Conservation (phyloP, 2,888 invertebrate species). For the Pyrocoelia pectoralis region DNA sequence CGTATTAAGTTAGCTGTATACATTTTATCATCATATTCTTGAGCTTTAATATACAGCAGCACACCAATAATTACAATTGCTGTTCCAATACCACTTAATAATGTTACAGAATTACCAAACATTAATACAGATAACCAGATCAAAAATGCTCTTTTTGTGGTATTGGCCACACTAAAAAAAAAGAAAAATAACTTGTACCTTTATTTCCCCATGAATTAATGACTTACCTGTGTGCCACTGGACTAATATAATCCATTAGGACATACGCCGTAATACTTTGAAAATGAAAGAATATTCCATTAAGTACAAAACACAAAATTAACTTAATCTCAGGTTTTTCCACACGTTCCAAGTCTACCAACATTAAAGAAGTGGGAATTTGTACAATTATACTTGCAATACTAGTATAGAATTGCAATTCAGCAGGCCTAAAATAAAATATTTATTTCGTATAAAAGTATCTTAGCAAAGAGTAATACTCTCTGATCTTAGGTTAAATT, state of each 20-base stretch:
- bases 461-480: no score
- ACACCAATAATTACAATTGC: conserved; percentile 76
- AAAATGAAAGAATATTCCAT: conserved; percentile 80
- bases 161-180: conserved; percentile 76
- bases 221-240: conserved; percentile 77
- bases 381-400: conserved; percentile 76
- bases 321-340: conserved; percentile 62
- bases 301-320: conserved; percentile 68
- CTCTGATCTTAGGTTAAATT: no score
- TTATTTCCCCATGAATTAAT: background rate
- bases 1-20: conserved; percentile 54
- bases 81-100: conserved; percentile 76
- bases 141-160: conserved; percentile 78
- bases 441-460: no score
- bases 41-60: conserved; percentile 76
- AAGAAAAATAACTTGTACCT: background rate
- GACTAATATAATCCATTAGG: conserved; percentile 81
- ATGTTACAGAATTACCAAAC: conserved; percentile 78
- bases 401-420: conserved; percentile 81
- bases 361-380: conserved; percentile 72
- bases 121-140: conserved; percentile 79
- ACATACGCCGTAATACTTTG: conserved; percentile 83
- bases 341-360: conserved; percentile 68
- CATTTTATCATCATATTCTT: conserved; percentile 64
- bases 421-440: conserved; percentile 68